phyloP scores from a whole-genome alignment of 2,888 invertebrate species.

The Luffia ferchaultella region DNA sequence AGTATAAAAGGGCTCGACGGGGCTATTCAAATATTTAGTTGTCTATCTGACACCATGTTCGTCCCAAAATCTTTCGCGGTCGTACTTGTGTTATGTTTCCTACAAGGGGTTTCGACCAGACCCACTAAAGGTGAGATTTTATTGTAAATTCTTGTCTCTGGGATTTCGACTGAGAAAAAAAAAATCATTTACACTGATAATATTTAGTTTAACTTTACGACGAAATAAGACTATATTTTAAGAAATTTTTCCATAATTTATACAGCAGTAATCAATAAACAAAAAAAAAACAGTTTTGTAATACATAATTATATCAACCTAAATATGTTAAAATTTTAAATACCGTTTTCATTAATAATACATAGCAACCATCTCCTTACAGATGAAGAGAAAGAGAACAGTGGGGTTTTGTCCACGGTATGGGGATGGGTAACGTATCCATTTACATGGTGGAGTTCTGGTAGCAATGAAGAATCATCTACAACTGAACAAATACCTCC shows the following conservation, averaged over 20 bases:
- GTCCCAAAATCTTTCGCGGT: constrained; percentile 25
- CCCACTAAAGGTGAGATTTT: constrained; percentile 38
- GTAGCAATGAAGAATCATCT: constrained; percentile 1
- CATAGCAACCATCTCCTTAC: constrained; percentile 25
- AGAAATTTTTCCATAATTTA: too few relatives aligned
- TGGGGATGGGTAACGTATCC: constrained; percentile 59
- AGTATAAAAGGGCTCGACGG: constrained; percentile 35
- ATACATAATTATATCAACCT: too few relatives aligned
- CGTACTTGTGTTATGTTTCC: constrained; percentile 27
- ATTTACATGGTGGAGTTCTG: constrained; percentile 36
- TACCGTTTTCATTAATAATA: too few relatives aligned
- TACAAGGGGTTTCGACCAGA: constrained; percentile 30
- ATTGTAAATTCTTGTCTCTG: neutral
- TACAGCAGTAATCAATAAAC: too few relatives aligned
- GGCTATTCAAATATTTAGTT: constrained; percentile 42
- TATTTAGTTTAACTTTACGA: too few relatives aligned
- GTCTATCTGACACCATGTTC: constrained; percentile 30
- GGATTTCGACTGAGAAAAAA: constrained; percentile 13
- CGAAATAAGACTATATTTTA: too few relatives aligned
- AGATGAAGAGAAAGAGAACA: constrained; percentile 39
- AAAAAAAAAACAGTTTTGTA: too few relatives aligned
- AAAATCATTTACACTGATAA: too few relatives aligned
- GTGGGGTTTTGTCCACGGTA: constrained; percentile 41
- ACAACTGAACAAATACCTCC: constrained; percentile 24
- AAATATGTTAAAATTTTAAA: too few relatives aligned